These are phyloP conservation scores for Amblyjoppa fuscipennis DNA, from an alignment of 2,888 invertebrate species.

Conservation along the genomic window DNA sequence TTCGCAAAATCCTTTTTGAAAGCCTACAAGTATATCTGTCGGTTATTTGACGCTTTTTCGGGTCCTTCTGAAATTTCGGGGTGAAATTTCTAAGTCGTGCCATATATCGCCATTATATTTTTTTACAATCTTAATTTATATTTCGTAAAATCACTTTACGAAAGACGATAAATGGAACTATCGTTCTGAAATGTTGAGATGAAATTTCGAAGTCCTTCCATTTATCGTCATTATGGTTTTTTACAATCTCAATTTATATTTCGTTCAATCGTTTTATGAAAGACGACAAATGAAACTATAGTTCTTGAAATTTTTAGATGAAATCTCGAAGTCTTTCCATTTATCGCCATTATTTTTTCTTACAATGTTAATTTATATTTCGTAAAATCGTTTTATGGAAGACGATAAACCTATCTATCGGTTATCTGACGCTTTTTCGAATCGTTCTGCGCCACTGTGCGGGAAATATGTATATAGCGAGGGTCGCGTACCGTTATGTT, in stretches of 20 bases:
- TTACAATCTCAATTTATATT: not conserved
- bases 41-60: constrained; percentile 18
- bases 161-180: not conserved
- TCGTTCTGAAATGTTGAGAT: too few species aligned
- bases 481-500: constrained; percentile 44
- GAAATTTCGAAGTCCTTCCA: too few species aligned
- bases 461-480: constrained; percentile 26
- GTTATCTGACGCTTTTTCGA: constrained; percentile 31
- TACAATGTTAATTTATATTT: constrained; percentile 4
- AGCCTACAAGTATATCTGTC: not conserved
- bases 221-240: too few species aligned
- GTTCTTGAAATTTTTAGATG: not conserved
- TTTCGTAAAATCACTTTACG: constrained; percentile 44
- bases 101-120: too few species aligned
- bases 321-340: not conserved
- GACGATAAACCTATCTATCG: not conserved
- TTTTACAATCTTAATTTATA: not conserved
- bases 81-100: not conserved
- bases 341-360: too few species aligned
- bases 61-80: constrained; percentile 25
- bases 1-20: not conserved
- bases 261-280: not conserved
- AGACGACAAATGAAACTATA: too few species aligned
- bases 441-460: constrained; percentile 41
- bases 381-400: constrained; percentile 45